A percentile compares a stretch with the other conserved stretches of the same genome.
These are phyloP conservation scores for Sinocyclocheilus anshuiensis DNA, from an alignment of 2,113 vertebrate species.

Conservation along the genomic window DNA sequence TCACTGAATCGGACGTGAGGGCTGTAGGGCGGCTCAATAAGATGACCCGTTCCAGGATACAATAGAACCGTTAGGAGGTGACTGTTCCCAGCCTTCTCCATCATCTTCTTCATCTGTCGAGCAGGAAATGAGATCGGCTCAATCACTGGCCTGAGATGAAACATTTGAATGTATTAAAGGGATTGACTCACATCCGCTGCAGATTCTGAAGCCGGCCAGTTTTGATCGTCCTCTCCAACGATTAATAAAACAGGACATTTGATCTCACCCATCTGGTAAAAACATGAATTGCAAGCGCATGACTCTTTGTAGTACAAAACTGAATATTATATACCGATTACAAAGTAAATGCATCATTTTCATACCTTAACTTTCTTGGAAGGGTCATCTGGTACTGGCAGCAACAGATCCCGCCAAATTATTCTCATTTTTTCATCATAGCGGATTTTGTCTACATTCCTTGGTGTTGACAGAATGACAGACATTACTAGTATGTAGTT, in stretches of 20 bases:
- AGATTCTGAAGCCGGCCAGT: constrained; percentile 70
- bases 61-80: constrained; percentile 71
- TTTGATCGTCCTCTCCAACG: constrained; percentile 77
- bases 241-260: constrained; percentile 72
- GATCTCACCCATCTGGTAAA: constrained; percentile 69
- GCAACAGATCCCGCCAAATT: constrained; percentile 66
- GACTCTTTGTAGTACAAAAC: not conserved
- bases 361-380: constrained; percentile 70
- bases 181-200: constrained; percentile 70
- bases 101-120: constrained; percentile 72
- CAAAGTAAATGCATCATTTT: not conserved
- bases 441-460: constrained; percentile 58
- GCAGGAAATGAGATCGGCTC: not conserved
- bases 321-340: not conserved
- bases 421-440: constrained; percentile 60
- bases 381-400: constrained; percentile 71
- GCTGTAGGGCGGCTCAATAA: constrained; percentile 75
- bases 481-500: not conserved
- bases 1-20: constrained; percentile 59
- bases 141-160: not conserved
- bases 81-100: constrained; percentile 71
- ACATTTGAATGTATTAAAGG: not conserved
- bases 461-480: constrained; percentile 46
- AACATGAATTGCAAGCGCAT: not conserved
- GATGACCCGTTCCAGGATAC: constrained; percentile 72